Evolutionary conservation across 2,113 vertebrate genomes (phyloP), one percentile per base, ranked within the genome.

Genomic region (Aythya baeri): DNA sequence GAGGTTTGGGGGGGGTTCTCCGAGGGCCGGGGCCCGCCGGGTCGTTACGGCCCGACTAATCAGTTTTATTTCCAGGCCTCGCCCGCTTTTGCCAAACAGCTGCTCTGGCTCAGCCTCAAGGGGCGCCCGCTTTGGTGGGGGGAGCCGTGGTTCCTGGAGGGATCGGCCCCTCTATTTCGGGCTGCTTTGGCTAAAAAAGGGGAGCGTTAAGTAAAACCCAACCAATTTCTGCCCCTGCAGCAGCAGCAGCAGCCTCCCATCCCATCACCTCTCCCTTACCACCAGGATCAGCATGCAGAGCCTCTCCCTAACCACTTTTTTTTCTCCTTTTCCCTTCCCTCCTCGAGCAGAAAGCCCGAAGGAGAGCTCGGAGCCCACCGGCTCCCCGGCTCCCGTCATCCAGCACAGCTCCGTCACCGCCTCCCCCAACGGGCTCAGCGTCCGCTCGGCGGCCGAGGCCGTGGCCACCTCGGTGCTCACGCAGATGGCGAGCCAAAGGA

Each of bases 381-480:
- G 99, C 72, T 99, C 99, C 34, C 99, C 99, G 2, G 99, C 98
- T 6, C 98, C 98, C 2, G 99, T 99, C 91, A 99, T 99, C 97
- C 99, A 99, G 97, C 99, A 99, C 98, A 98, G 99, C 97, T 99
- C 99, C 6, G 96, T 98, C 97, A 97, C 98, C 17, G 98, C 98
- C 7, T 98, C 98, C 20, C 98, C 98, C 77, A 99, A 99, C 50
- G 99, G 99, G 93, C 97, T 99, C 91, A 98, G 97, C 59, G 97
- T 98, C 20, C 98, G 99, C 88, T 99, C 99, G 18, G 99, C 99
- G 12, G 99, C 99, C 2, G 99, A 99, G 94, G 99, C 99, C 20
- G 98, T 99, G 91, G 99, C 99, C 95, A 99, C 99, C 87, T 99
- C 99, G 6, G 99, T 99, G 97, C 98, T 99, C 96, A 98, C 99